These are phyloP conservation scores for Danio tinwini DNA, from an alignment of 2,797 vertebrate genomes.

Conservation along the genomic window DNA sequence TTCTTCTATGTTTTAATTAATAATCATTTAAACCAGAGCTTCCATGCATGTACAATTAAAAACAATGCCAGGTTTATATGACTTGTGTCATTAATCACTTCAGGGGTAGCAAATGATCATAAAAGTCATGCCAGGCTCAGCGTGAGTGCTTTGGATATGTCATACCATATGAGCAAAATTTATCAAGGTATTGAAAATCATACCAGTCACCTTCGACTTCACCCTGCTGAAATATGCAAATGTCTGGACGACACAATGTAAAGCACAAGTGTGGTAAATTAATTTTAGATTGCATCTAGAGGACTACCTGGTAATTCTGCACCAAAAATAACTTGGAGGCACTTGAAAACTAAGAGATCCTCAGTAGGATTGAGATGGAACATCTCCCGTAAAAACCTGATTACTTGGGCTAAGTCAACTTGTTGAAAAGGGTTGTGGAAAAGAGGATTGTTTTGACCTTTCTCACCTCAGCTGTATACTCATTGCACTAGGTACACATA, in stretches of 20 bases:
- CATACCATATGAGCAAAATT: constrained; percentile 29
- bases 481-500: constrained; percentile 3
- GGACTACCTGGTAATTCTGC: constrained; percentile 22
- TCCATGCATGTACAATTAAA: constrained; percentile 8
- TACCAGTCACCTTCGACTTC: constrained; percentile 47
- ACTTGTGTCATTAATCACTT: constrained; percentile 22
- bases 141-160: constrained; percentile 38
- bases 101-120: constrained; percentile 29
- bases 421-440: constrained; percentile 25
- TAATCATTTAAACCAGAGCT: neutral
- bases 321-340: constrained; percentile 7
- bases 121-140: constrained; percentile 18
- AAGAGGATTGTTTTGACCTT: constrained; percentile 25
- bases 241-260: constrained; percentile 47
- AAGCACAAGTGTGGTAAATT: constrained; percentile 40
- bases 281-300: constrained; percentile 29
- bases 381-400: constrained; percentile 14
- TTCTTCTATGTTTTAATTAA: neutral
- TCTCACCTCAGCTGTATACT: constrained; percentile 22
- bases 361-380: constrained; percentile 13
- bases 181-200: constrained; percentile 48
- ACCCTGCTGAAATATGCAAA: constrained; percentile 44
- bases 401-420: constrained; percentile 16
- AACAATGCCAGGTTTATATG: constrained; percentile 18
- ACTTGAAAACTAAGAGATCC: constrained; percentile 8